Conservation (phyloP, 2,113 vertebrate species). For the Pseudois nayaur region DNA sequence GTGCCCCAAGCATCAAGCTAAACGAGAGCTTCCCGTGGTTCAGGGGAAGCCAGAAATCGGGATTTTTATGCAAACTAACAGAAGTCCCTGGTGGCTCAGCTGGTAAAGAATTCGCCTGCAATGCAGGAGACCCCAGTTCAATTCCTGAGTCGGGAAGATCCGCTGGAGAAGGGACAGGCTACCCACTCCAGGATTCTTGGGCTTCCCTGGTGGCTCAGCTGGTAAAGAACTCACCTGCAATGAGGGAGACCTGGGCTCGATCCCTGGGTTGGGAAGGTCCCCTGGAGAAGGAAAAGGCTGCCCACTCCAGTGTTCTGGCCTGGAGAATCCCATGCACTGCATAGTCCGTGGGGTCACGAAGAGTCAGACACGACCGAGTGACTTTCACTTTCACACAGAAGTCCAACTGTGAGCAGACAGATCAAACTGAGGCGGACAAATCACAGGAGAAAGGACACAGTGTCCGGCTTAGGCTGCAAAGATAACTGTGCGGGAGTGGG, state of each 20-base stretch:
- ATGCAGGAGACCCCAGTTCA: too few relatives aligned
- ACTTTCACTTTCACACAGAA: background rate
- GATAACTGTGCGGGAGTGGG: accelerated
- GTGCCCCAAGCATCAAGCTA: background rate
- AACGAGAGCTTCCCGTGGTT: accelerated
- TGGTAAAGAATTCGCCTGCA: too few relatives aligned
- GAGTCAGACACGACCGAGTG: background rate
- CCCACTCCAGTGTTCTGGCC: background rate
- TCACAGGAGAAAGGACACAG: accelerated
- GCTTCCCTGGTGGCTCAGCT: background rate
- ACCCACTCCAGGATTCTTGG: too few relatives aligned
- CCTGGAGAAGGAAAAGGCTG: background rate
- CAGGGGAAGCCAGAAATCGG: background rate
- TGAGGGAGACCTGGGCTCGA: accelerated
- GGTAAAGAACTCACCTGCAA: background rate
- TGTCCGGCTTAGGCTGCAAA: background rate
- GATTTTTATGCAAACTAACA: background rate
- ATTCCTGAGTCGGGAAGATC: too few relatives aligned
- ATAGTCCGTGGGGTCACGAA: background rate
- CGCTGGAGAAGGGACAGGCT: too few relatives aligned
- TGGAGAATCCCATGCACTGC: background rate
- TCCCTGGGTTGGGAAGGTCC: background rate
- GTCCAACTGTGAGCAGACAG: background rate
- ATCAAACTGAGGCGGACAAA: background rate
- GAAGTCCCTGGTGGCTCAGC: background rate